A percentile compares a stretch with the other conserved stretches of the same genome.
Conservation (phyloP, 2,113 vertebrate genomes). For the Mystacornis crossleyi region DNA sequence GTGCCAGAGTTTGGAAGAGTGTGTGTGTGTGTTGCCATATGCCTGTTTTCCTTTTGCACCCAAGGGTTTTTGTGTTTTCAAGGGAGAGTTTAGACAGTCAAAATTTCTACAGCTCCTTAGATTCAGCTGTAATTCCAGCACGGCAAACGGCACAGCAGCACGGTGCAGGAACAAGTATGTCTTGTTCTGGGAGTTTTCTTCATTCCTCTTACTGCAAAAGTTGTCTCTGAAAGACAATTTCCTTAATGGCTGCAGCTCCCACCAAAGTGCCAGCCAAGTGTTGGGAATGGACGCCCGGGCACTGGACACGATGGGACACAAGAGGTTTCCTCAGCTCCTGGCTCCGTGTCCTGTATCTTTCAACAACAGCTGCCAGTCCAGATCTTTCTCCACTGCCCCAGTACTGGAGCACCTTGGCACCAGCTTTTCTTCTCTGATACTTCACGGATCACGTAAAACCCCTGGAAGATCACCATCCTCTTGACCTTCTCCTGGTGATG, state of each 20-base stretch:
- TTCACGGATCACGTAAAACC: not conserved
- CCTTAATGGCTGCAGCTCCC: not conserved
- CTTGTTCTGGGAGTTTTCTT: not conserved
- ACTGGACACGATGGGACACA: too few relatives aligned
- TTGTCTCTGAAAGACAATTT: not conserved
- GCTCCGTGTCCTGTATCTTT: not conserved
- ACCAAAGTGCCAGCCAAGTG: fast-evolving
- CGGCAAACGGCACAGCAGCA: not conserved
- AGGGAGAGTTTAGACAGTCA: not conserved
- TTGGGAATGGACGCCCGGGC: not conserved
- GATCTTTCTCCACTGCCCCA: not conserved
- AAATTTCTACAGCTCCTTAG: not conserved
- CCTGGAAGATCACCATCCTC: not conserved
- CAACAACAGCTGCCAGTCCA: not conserved
- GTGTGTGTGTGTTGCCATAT: not conserved
- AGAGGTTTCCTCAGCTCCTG: not conserved
- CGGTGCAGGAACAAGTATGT: not conserved
- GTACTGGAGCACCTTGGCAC: fast-evolving
- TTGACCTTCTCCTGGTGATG: not conserved
- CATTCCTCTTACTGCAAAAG: not conserved
- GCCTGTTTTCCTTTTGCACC: not conserved
- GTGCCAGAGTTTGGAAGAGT: not conserved
- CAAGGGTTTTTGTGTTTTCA: not conserved
- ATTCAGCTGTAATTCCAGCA: not conserved
- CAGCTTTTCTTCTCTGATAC: not conserved